Evolutionary conservation across 1,140 invertebrate genomes (phyloP), one percentile per base, ranked within the genome.

Genomic region (Periplaneta americana): DNA sequence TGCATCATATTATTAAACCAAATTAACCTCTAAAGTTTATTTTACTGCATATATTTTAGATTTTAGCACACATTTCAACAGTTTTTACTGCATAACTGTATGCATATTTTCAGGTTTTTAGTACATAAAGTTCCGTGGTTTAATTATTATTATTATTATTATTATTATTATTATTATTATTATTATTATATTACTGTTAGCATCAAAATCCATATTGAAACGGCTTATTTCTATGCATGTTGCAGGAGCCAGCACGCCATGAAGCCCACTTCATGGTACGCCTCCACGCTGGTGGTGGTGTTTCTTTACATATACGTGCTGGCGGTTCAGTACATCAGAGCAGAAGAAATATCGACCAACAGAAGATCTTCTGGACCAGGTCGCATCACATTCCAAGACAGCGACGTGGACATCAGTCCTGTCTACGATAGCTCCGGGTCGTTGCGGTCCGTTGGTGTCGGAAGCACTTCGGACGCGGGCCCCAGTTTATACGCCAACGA

Each of bases 181-280:
- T n/a, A n/a, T n/a, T n/a, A n/a, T n/a, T n/a, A n/a, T n/a, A n/a
- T n/a, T n/a, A n/a, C n/a, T n/a, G n/a, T n/a, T n/a, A n/a, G n/a
- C n/a, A n/a, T n/a, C n/a, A n/a, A n/a, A n/a, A n/a, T n/a, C n/a
- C n/a, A n/a, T n/a, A n/a, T n/a, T n/a, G n/a, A n/a, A n/a, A n/a
- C n/a, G n/a, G n/a, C n/a, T n/a, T n/a, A n/a, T n/a, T n/a, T n/a
- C n/a, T n/a, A n/a, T n/a, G n/a, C n/a, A n/a, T 66, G 48, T 66
- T 66, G 22, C 48, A 66, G 48, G 48, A 66, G 48, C 48, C 48
- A 66, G 15, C 32, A 48, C 79, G 33, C 32, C 79, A 89, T 89
- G 88, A 89, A 88, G 85, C 86, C 87, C 17, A 88, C 88, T 15
- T 84, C 85, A 66, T 89, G 88, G 88, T 89, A 88, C 83, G 83